These are phyloP conservation scores for Ormyrus pomaceus DNA, from an alignment of 2,888 invertebrate genomes.

Conservation along the genomic window DNA sequence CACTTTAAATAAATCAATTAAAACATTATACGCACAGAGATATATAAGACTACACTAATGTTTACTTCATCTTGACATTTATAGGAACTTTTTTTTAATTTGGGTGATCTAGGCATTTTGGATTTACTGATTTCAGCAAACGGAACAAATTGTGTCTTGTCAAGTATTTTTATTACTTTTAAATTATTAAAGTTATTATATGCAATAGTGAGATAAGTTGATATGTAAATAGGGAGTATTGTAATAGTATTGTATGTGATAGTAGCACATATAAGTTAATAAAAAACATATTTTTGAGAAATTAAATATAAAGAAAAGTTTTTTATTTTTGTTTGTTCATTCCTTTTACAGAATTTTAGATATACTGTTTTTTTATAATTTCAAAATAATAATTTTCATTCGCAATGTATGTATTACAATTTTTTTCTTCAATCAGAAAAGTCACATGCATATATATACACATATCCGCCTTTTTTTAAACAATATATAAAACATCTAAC, in stretches of 20 bases:
- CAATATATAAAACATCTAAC: constrained; percentile 40
- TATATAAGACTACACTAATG: too few relatives aligned
- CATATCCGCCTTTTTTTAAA: constrained; percentile 20
- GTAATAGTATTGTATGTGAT: too few relatives aligned
- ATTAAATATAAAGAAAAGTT: constrained; percentile 45
- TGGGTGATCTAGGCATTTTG: too few relatives aligned
- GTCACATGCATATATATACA: constrained; percentile 45
- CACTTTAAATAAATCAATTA: too few relatives aligned
- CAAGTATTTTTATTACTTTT: too few relatives aligned
- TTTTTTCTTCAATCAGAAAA: constrained; percentile 26
- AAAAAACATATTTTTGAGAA: constrained; percentile 15
- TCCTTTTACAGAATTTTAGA: constrained; percentile 48
- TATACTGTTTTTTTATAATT: constrained; percentile 24
- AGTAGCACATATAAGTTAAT: background rate
- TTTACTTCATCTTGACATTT: too few relatives aligned
- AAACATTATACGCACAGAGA: too few relatives aligned
- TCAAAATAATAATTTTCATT: constrained; percentile 20
- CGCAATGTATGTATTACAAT: constrained; percentile 38
- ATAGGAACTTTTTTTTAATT: too few relatives aligned
- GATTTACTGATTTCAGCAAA: too few relatives aligned
- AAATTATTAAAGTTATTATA: too few relatives aligned
- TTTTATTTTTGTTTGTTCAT: constrained; percentile 42
- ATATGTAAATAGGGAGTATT: background rate
- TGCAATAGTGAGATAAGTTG: background rate
- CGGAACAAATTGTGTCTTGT: too few relatives aligned